These are phyloP conservation scores for Tragelaphus buxtoni DNA, from an alignment of 2,113 vertebrate genomes.

Conservation along the genomic window DNA sequence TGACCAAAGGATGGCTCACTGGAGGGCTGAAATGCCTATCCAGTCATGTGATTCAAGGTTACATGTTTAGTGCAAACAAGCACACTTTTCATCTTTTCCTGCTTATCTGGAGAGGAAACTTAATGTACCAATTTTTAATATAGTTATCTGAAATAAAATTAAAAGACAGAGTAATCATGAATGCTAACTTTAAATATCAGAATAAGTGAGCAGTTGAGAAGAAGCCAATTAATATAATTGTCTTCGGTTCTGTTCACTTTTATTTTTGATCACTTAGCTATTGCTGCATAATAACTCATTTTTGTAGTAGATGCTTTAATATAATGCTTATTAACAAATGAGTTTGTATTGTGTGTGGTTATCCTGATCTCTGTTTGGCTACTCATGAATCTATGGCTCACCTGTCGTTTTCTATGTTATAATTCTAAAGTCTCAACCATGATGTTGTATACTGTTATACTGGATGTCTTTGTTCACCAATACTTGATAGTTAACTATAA, in stretches of 20 bases:
- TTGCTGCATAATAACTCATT: neutral
- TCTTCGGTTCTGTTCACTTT: neutral
- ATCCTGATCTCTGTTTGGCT: neutral
- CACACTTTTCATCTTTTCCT: neutral
- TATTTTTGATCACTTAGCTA: neutral
- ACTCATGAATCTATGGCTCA: neutral
- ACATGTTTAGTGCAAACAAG: neutral
- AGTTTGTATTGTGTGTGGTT: neutral
- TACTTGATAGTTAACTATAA: neutral
- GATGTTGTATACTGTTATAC: neutral
- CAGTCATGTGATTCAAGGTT: neutral
- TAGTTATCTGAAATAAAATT: neutral
- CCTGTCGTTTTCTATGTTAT: neutral
- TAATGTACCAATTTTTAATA: neutral
- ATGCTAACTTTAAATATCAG: neutral
- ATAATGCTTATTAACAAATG: neutral
- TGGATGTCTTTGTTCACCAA: neutral
- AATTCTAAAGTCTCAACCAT: neutral
- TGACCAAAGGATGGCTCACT: neutral
- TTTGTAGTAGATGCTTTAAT: neutral
- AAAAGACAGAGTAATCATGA: neutral
- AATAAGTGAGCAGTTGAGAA: fast-evolving
- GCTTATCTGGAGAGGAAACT: neutral
- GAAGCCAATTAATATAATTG: neutral
- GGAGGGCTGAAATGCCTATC: neutral